These are phyloP conservation scores for Oostethus manadensis DNA, from an alignment of 2,113 vertebrate species.

Conservation along the genomic window DNA sequence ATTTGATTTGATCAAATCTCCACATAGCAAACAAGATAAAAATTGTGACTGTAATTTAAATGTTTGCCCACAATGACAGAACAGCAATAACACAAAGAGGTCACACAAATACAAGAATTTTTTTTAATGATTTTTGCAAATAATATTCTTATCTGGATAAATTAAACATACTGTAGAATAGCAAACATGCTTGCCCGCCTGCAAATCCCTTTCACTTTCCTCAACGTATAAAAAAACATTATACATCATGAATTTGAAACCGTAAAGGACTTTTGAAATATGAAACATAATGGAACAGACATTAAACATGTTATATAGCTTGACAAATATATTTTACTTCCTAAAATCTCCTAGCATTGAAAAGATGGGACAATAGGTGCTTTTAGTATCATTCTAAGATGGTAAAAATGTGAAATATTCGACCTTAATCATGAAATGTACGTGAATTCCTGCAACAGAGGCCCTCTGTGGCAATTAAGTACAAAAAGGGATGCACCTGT, in stretches of 20 bases:
- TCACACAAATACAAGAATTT: slow-evolving; percentile 73
- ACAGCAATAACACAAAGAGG: too few relatives aligned
- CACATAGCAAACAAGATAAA: too few relatives aligned
- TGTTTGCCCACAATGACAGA: too few relatives aligned
- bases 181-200: slow-evolving; percentile 80
- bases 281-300: slow-evolving; percentile 16
- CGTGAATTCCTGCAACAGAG: slow-evolving; percentile 16
- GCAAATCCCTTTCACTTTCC: slow-evolving; percentile 62
- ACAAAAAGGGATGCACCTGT: slow-evolving; percentile 38
- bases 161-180: slow-evolving; percentile 77
- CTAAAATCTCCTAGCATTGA: slow-evolving; percentile 18
- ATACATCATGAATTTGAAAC: slow-evolving; percentile 72
- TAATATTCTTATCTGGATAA: slow-evolving; percentile 82
- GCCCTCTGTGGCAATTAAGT: slow-evolving; percentile 22
- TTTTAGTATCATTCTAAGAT: slow-evolving; percentile 29
- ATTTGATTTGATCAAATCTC: too few relatives aligned
- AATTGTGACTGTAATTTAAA: too few relatives aligned
- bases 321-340: slow-evolving; percentile 6
- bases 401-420: slow-evolving; percentile 43
- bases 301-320: slow-evolving; percentile 13
- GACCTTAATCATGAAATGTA: slow-evolving; percentile 29
- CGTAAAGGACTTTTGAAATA: slow-evolving; percentile 44
- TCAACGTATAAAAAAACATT: slow-evolving; percentile 76
- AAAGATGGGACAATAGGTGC: slow-evolving; percentile 40
- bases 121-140: slow-evolving; percentile 87